These are phyloP conservation scores for Echeneis naucrates DNA, from an alignment of 2,797 vertebrate species.

Conservation along the genomic window DNA sequence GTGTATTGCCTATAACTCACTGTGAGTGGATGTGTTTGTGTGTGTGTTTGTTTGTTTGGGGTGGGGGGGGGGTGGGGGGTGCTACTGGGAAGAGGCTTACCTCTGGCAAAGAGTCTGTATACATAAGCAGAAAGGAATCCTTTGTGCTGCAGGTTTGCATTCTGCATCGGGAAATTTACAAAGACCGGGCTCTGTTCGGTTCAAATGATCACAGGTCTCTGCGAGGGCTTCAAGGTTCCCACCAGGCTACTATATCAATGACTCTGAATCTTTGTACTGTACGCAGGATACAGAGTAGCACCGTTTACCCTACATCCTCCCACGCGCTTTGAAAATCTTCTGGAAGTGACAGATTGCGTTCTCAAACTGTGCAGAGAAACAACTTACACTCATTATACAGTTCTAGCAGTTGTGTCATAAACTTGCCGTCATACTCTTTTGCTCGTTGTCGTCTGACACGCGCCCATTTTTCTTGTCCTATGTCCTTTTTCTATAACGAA, in stretches of 20 bases:
- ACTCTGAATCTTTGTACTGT: neutral
- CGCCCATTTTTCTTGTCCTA: slow-evolving; percentile 15
- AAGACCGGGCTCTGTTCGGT: neutral
- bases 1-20: slow-evolving; percentile 36
- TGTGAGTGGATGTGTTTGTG: slow-evolving; percentile 32
- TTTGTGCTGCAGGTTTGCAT: slow-evolving; percentile 37
- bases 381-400: slow-evolving; percentile 75
- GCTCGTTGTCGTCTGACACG: slow-evolving; percentile 42
- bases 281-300: slow-evolving; percentile 32
- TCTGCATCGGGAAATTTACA: slow-evolving; percentile 1
- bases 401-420: slow-evolving; percentile 54
- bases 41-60: no score
- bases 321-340: slow-evolving; percentile 69
- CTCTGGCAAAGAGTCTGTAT: slow-evolving; percentile 35
- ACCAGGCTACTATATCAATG: slow-evolving; percentile 27
- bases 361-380: slow-evolving; percentile 65
- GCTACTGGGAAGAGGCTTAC: slow-evolving; percentile 52
- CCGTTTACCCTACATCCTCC: slow-evolving; percentile 57
- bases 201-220: neutral
- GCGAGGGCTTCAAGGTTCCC: neutral
- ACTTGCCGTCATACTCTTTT: slow-evolving; percentile 56
- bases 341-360: slow-evolving; percentile 81
- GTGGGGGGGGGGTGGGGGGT: no score
- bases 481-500: neutral
- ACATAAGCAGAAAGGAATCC: slow-evolving; percentile 11